phyloP scores from a whole-genome alignment of 1,140 invertebrate genomes.

The Triops cancriformis region DNA sequence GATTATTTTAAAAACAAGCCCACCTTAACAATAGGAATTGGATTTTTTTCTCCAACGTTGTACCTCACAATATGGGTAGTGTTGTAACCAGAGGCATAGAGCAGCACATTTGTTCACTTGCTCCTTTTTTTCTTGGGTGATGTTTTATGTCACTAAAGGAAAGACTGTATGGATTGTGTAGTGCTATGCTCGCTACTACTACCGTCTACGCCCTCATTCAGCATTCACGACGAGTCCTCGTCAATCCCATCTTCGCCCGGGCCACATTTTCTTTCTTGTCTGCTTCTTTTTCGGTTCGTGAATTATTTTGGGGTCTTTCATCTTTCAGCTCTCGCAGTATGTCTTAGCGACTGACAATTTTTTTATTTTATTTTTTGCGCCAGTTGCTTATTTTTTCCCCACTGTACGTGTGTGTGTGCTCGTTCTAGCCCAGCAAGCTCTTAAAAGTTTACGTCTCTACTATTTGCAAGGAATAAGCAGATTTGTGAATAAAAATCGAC shows the following conservation, averaged over 20 bases:
- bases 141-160: background rate
- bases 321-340: background rate
- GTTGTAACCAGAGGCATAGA: background rate
- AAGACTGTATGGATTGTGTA: background rate
- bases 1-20: background rate
- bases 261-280: background rate
- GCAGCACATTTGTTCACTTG: background rate
- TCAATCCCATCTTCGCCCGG: background rate
- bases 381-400: background rate
- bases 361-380: background rate
- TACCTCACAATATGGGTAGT: background rate
- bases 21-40: background rate
- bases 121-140: background rate
- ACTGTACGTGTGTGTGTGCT: no score
- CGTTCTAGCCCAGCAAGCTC: background rate
- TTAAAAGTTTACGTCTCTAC: no score
- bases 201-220: background rate
- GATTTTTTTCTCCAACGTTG: background rate
- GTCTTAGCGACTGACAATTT: background rate
- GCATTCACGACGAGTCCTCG: slow-evolving; percentile 8
- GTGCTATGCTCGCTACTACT: background rate
- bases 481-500: background rate
- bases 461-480: background rate
- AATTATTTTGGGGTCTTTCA: background rate
- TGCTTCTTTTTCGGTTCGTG: background rate